Evolutionary conservation across 2,797 vertebrate species (phyloP).

Genomic region (Tamandua tetradactyla): DNA sequence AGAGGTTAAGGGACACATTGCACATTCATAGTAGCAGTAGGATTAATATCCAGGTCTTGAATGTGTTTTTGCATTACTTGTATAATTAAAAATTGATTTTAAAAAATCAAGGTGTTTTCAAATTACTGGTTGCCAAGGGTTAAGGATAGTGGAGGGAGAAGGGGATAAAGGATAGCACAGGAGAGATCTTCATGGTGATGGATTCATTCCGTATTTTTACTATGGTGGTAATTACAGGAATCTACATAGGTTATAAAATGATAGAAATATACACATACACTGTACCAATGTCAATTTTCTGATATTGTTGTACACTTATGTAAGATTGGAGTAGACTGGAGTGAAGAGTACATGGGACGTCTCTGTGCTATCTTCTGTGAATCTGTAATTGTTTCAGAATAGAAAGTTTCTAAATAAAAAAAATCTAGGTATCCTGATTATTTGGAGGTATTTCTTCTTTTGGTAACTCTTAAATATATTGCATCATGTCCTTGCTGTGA

Average conservation of each 20-base stretch:
- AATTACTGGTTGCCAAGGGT: not conserved
- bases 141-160: not conserved
- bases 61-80: not conserved
- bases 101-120: not conserved
- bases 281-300: not conserved
- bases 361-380: not conserved
- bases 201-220: not conserved
- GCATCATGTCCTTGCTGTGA: not conserved
- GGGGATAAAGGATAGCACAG: not conserved
- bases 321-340: not conserved
- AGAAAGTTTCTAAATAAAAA: not conserved
- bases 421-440: not conserved
- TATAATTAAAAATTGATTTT: not conserved
- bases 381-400: slow-evolving; percentile 21
- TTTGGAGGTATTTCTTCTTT: slow-evolving; percentile 4
- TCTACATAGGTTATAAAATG: not conserved
- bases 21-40: not conserved
- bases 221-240: not conserved
- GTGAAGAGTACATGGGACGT: not conserved
- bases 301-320: not conserved
- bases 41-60: not conserved
- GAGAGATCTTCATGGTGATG: not conserved
- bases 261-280: not conserved
- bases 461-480: not conserved
- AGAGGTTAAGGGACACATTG: not conserved